These are phyloP conservation scores for Folsomia manolachei DNA, from an alignment of 2,888 invertebrate species.

Conservation along the genomic window DNA sequence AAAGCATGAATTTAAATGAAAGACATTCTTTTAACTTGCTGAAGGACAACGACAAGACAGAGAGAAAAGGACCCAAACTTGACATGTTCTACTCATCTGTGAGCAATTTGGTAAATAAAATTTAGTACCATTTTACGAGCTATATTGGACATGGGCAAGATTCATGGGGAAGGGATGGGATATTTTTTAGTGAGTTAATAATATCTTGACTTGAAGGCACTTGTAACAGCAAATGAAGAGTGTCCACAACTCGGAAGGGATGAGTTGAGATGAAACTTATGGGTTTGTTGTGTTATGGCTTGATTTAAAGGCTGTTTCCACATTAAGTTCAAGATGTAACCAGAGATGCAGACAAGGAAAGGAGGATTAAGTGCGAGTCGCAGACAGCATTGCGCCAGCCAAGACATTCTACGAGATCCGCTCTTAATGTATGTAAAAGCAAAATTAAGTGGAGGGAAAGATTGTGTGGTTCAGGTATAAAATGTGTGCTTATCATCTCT, in stretches of 20 bases:
- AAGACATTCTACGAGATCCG: too few species aligned
- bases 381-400: constrained; percentile 50
- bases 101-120: background rate
- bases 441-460: background rate
- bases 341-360: background rate
- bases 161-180: background rate
- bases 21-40: background rate
- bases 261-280: background rate
- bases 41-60: background rate
- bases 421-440: background rate
- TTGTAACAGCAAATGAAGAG: background rate
- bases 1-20: background rate
- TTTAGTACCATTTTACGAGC: constrained; percentile 1
- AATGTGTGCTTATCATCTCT: too few species aligned
- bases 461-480: background rate
- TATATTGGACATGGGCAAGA: constrained; percentile 1
- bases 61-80: background rate
- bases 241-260: background rate
- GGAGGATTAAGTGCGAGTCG: background rate
- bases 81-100: background rate
- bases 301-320: background rate
- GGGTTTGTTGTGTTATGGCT: background rate
- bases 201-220: too few species aligned
- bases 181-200: background rate
- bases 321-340: background rate